Evolutionary conservation across 2,797 vertebrate genomes (phyloP).

Genomic region (Emydoidea blandingii): DNA sequence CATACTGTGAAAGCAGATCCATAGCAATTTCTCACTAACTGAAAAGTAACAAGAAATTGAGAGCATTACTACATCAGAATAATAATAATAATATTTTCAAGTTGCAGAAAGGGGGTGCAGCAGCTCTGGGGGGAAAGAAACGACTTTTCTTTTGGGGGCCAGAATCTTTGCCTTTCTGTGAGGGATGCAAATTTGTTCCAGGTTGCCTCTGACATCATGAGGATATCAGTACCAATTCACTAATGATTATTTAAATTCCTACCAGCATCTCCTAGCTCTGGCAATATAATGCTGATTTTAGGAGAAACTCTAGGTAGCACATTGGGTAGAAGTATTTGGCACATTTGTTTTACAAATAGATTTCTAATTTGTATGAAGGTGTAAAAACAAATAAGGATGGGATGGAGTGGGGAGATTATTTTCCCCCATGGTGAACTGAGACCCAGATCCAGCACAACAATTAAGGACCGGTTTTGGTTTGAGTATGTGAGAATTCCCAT

Average conservation of each 20-base stretch:
- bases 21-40: background rate
- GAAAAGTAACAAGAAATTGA: background rate
- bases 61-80: background rate
- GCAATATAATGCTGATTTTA: background rate
- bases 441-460: background rate
- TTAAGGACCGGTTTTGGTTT: too few species aligned
- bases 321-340: constrained; percentile 21
- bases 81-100: background rate
- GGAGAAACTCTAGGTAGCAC: background rate
- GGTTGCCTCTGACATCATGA: background rate
- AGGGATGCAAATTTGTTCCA: constrained; percentile 33
- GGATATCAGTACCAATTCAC: background rate
- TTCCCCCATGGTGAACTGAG: background rate
- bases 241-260: constrained; percentile 24
- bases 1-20: background rate
- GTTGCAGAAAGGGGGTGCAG: background rate
- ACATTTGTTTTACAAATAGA: background rate
- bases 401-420: constrained; percentile 10
- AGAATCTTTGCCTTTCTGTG: background rate
- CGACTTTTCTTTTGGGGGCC: background rate
- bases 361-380: constrained; percentile 3
- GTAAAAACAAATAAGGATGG: background rate
- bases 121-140: background rate
- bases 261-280: background rate
- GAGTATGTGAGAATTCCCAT: background rate